Conservation (phyloP, 2,888 invertebrate genomes). For the Thera britannica region DNA sequence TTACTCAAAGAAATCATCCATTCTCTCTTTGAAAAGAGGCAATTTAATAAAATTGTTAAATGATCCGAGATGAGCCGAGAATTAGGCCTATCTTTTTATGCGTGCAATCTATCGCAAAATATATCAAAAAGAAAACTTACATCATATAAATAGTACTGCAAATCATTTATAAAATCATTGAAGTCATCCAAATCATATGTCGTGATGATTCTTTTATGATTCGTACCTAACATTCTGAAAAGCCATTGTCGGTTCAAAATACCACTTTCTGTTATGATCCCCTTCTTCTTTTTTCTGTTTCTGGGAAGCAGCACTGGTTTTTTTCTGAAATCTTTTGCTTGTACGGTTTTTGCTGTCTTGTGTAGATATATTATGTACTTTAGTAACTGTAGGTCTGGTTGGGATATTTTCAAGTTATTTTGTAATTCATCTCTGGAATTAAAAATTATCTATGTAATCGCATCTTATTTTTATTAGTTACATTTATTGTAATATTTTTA, state of each 20-base stretch:
- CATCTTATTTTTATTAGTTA: no score
- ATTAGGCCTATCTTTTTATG: no score
- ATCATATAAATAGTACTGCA: conserved; percentile 52
- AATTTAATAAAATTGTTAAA: no score
- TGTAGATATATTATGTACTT: conserved; percentile 58
- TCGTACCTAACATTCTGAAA: conserved; percentile 25
- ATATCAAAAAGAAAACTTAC: conserved; percentile 51
- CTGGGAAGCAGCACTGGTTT: conserved; percentile 32
- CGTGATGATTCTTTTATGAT: conserved; percentile 18
- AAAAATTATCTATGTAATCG: neutral
- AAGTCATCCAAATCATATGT: conserved; percentile 40
- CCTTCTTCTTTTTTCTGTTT: conserved; percentile 41
- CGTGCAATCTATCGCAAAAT: no score
- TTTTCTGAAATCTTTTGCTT: neutral
- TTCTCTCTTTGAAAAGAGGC: no score
- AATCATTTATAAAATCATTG: conserved; percentile 46
- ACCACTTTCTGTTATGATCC: conserved; percentile 29
- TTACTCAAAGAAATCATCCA: no score
- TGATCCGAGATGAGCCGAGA: no score
- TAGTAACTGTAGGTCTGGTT: conserved; percentile 58
- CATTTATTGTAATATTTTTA: no score
- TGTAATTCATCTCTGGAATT: conserved; percentile 47
- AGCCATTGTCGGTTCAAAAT: conserved; percentile 45
- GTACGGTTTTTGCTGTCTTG: conserved; percentile 39
- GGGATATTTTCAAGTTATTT: conserved; percentile 43